Base-by-base conservation (phyloP, 1,140 invertebrate genomes). In the Subanguina moxae region DNA sequence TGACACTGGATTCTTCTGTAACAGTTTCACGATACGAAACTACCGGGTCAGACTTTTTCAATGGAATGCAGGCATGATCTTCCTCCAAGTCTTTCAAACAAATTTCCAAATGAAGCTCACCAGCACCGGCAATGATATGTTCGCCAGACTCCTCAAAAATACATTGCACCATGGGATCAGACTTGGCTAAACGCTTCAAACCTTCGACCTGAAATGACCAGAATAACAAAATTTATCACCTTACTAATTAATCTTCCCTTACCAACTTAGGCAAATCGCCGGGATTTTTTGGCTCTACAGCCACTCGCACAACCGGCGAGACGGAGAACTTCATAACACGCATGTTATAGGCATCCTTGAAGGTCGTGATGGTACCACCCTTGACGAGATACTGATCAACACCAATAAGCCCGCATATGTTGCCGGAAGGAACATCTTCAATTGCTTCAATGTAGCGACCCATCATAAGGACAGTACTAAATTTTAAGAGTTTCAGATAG, bases 141-240 rank as follows among this genome's bases (percentile, higher is more conserved):
- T n/a, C n/a, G n/a, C n/a, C n/a, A n/a, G n/a, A n/a, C n/a, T n/a
- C 96, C 87, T 98, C 96, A 86, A 93, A 96, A 85, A 95, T 93
- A 87, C 93, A 96, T 87, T 98, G 86, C 57, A 99, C 96, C 95
- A 99, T 98, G 89, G 96, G 96, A 89, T 99, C 96, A 57, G 95
- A 98, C 85, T n/a, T n/a, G n/a, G n/a, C n/a, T n/a, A n/a, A n/a
- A n/a, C n/a, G n/a, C n/a, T n/a, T n/a, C n/a, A n/a, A 69, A 63
- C 76, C 77, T 75, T 83, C 75, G 27, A 80, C 74, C 74, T 75
- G 13, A 46, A 71, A 67, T 45, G 11, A 13, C n/a, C 11, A 45
- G 43, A 45, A 13, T 45, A 45, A 45, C 25, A 64, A 32, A 23
- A 61, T 17, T 52, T 63, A 17, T n/a, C 17, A 19, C 70, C 23